These are phyloP conservation scores for Synergus itoensis DNA, from an alignment of 2,888 invertebrate species.

Conservation along the genomic window DNA sequence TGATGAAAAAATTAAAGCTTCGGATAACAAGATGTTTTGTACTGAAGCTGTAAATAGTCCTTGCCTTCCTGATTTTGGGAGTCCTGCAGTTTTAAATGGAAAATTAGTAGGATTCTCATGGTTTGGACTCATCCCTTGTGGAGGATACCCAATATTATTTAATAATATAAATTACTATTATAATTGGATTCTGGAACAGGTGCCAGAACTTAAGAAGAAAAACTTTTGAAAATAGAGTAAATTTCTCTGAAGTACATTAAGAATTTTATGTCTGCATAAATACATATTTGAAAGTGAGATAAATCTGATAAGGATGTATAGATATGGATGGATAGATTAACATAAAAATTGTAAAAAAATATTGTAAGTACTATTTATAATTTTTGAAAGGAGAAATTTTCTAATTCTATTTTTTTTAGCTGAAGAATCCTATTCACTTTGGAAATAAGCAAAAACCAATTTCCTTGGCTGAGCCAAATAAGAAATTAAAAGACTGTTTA, in stretches of 20 bases:
- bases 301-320: too few species aligned
- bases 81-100: slow-evolving; percentile 1
- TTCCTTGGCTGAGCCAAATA: neutral
- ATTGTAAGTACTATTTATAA: too few species aligned
- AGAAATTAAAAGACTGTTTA: neutral
- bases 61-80: neutral
- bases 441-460: slow-evolving; percentile 1
- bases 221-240: neutral
- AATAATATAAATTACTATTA: slow-evolving; percentile 16
- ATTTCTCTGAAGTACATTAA: neutral
- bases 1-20: neutral
- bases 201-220: neutral
- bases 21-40: neutral
- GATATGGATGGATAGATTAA: too few species aligned
- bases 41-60: neutral
- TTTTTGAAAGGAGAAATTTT: too few species aligned
- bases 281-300: too few species aligned
- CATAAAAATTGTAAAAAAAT: neutral
- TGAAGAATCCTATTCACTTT: neutral
- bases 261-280: neutral
- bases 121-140: neutral
- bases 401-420: neutral
- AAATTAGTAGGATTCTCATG: slow-evolving; percentile 5
- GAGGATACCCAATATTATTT: neutral
- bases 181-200: neutral